Conservation (phyloP, 2,888 invertebrate genomes). For the Idaea straminata region DNA sequence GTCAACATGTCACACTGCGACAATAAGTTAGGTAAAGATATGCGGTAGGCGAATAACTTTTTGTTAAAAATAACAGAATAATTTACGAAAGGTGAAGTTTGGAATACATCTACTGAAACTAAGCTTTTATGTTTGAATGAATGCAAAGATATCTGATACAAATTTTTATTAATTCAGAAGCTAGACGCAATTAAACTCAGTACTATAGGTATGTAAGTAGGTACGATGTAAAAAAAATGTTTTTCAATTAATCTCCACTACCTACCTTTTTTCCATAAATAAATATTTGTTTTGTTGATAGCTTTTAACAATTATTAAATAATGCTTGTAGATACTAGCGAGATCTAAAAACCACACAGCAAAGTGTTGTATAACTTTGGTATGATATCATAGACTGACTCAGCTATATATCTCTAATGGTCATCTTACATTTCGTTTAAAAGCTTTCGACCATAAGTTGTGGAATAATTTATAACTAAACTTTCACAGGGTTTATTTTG, state of each 20-base stretch:
- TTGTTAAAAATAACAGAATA: background rate
- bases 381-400: background rate
- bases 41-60: background rate
- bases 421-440: slow-evolving; percentile 1
- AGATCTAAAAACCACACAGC: background rate
- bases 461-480: background rate
- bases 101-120: background rate
- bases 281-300: background rate
- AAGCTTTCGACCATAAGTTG: background rate
- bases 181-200: too few relatives aligned
- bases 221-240: background rate
- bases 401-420: background rate
- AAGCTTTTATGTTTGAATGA: background rate
- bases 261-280: background rate
- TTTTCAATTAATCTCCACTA: background rate
- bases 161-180: background rate
- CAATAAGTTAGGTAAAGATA: background rate
- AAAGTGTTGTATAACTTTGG: background rate
- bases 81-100: background rate
- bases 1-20: background rate
- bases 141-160: background rate
- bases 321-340: background rate
- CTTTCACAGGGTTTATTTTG: background rate
- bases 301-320: background rate
- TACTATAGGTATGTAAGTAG: too few relatives aligned